Conservation (phyloP, 1,140 invertebrate genomes). For the Galleria mellonella region DNA sequence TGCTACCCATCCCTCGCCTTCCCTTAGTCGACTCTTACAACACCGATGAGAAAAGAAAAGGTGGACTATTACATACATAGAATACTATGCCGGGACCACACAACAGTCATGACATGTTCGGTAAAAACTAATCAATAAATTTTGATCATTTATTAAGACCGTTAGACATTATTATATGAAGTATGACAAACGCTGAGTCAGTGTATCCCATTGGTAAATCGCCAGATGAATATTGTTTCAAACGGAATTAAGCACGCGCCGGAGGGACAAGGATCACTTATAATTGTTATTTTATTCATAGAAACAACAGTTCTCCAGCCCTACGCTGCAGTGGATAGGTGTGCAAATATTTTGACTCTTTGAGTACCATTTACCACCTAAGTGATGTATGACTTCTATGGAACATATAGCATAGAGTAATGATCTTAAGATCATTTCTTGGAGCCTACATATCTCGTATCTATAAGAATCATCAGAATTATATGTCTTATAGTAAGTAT, state of each 20-base stretch:
- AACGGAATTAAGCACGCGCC: slow-evolving; percentile 67
- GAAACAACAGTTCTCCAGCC: slow-evolving; percentile 51
- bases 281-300: slow-evolving; percentile 75
- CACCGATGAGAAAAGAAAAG: too few species aligned
- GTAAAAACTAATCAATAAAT: too few species aligned
- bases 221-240: slow-evolving; percentile 72
- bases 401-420: background rate
- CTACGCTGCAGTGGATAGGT: slow-evolving; percentile 54
- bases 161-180: background rate
- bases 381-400: slow-evolving; percentile 14
- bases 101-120: too few species aligned
- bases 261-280: slow-evolving; percentile 62
- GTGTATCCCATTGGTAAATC: slow-evolving; percentile 44
- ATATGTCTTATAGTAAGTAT: too few species aligned
- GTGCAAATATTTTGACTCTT: slow-evolving; percentile 62
- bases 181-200: background rate
- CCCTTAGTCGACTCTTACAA: too few species aligned
- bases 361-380: slow-evolving; percentile 56
- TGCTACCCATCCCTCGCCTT: too few species aligned
- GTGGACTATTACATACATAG: too few species aligned
- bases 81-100: too few species aligned
- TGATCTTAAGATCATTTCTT: too few species aligned
- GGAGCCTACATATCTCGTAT: too few species aligned
- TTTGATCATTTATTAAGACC: too few species aligned
- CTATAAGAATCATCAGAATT: too few species aligned